Evolutionary conservation across 2,888 invertebrate species (phyloP).

Genomic region (Pocota personata): DNA sequence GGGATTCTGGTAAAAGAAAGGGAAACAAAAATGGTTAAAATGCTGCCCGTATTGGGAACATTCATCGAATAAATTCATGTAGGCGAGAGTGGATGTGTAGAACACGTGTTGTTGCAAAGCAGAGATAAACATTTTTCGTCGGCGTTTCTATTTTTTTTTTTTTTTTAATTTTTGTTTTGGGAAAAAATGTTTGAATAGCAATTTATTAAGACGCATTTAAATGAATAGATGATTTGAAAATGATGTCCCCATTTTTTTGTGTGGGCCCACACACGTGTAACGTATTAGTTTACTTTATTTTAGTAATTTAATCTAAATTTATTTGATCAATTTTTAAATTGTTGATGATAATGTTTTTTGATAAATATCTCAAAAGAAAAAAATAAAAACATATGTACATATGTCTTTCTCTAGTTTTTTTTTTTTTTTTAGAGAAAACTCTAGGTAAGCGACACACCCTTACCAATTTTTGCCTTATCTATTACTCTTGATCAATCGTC

Average conservation of each 20-base stretch:
- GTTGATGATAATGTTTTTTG: neutral
- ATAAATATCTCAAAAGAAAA: neutral
- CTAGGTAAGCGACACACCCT: neutral
- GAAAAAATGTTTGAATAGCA: constrained; percentile 12
- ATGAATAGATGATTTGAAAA: constrained; percentile 42
- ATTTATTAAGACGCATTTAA: constrained; percentile 62
- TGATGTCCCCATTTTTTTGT: constrained; percentile 43
- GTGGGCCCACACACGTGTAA: constrained; percentile 47
- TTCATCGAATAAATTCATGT: constrained; percentile 55
- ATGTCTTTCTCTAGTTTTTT: neutral
- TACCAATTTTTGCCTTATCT: neutral
- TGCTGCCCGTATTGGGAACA: constrained; percentile 60
- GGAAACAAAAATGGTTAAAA: constrained; percentile 39
- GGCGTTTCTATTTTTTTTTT: constrained; percentile 31
- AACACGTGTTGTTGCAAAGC: constrained; percentile 61
- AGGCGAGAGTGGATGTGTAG: constrained; percentile 57
- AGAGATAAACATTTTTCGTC: constrained; percentile 52
- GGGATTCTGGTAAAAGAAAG: constrained; percentile 13
- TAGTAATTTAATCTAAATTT: constrained; percentile 49
- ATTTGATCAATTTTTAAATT: constrained; percentile 48
- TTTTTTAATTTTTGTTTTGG: constrained; percentile 1
- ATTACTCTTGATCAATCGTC: neutral
- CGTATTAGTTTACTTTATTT: constrained; percentile 37
- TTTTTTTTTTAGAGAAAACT: neutral
- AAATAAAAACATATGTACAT: no score